Evolutionary conservation across 2,888 invertebrate genomes (phyloP).

Genomic region (Imbricaverruca yamaguchii): DNA sequence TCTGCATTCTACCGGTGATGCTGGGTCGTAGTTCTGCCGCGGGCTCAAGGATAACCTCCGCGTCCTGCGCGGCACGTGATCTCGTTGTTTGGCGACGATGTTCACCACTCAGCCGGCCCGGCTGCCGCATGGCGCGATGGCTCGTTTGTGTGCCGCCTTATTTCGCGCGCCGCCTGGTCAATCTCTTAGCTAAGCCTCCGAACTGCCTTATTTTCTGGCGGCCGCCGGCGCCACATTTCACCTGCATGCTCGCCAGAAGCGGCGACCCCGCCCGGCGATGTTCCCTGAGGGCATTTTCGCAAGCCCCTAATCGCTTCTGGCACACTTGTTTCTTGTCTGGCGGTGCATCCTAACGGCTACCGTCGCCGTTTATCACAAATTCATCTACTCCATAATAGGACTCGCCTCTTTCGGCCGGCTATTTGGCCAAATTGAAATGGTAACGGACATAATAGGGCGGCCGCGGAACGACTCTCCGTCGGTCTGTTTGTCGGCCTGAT

Average conservation of each 20-base stretch:
- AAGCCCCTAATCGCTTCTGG: neutral
- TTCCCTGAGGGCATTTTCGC: neutral
- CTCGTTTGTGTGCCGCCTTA: neutral
- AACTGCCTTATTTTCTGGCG: neutral
- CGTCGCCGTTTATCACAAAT: slow-evolving; percentile 18
- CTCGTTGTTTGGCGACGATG: neutral
- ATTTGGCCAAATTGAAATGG: slow-evolving; percentile 21
- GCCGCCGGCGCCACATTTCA: neutral
- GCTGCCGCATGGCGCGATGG: neutral
- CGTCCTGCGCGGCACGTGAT: no score
- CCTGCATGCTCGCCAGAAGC: neutral
- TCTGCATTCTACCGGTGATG: no score
- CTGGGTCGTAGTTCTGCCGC: no score
- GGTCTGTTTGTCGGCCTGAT: neutral
- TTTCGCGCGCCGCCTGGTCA: neutral
- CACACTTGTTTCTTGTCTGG: slow-evolving; percentile 13
- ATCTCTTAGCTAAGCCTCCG: slow-evolving; percentile 12
- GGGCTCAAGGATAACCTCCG: no score
- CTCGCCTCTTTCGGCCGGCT: neutral
- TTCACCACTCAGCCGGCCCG: neutral
- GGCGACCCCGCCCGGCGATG: neutral
- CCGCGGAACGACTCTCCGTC: neutral
- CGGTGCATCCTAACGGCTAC: slow-evolving; percentile 1
- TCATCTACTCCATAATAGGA: slow-evolving; percentile 13
- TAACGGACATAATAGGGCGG: slow-evolving; percentile 15